Base-by-base conservation (phyloP, 2,797 vertebrate genomes). In the Sebastes diaconus region DNA sequence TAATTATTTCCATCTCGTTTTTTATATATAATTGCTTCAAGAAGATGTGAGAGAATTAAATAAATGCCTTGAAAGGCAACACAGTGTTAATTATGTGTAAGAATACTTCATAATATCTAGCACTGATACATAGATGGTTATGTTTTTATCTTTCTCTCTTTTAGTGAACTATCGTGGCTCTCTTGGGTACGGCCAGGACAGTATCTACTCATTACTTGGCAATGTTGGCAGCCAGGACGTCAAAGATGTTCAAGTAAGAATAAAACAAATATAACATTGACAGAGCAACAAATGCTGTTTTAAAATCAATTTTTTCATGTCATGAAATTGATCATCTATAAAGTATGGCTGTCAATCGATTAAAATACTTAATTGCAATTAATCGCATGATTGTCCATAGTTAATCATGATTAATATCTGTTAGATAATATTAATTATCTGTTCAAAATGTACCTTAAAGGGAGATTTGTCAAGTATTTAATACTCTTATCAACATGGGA, bases 141-240 rank as follows among this genome's bases (percentile, higher is more conserved):
- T 58, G 16, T 34, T 7, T n/a, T 70, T 42, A 59, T 77, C 22
- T 79, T 52, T 57, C 71, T 67, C 30, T 36, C 75, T 9, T 5
- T 63, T 65, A 99, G 98, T 99, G 87, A 99, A 99, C 91, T 99
- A 99, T 87, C 96, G 99, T 0, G 99, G 99, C 50, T 99, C 99
- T 0, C 82, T 96, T 50, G 99, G 98, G 66, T 99, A 96, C 1
- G 99, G 99, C 71, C 98, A 99, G 93, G 97, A 99, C 93, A 97
- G 55, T 4, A 93, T 99, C 83, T 84, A 92, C 63, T 99, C 98
- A 6, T 92, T 99, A 79, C 97, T 93, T 1, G 98, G 98, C 68
- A 97, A 97, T 6, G 91, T 97, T 71, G 99, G 98, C 80, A 91
- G 90, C 3, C 99, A 99, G 90, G 99, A 99, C 0, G 98, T 99